Base-by-base conservation (phyloP, 2,888 invertebrate species). In the Pseudococcus longispinus region DNA sequence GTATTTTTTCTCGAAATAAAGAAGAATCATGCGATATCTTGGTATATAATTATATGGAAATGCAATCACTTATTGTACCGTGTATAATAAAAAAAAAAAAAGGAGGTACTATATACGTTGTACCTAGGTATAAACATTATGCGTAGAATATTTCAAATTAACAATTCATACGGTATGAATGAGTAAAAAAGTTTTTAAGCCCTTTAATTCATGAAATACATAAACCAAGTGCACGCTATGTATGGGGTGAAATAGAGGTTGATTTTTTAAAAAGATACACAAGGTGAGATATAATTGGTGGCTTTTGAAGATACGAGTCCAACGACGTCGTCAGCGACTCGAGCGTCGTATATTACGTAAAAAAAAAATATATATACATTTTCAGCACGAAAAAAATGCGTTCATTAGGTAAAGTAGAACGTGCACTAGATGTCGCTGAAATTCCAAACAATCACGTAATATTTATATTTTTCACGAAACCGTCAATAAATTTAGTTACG, bases 1-100 rank as follows among this genome's bases (percentile, higher is more conserved):
- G 70, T 70, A 70, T 70, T 70, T 70, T 70, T 70, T 18, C 70
- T 70, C 5, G 70, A 70, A 70, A 70, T 70, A 70, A 70, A 29
- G 70, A 70, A 70, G 70, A 70, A 70, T 70, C 70, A 70, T 70
- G 70, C 70, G 70, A 70, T 70, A 70, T 29, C 70, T 70, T 70
- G 70, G 15, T 29, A 70, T 70, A 70, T 70, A 70, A 70, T 70
- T 70, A 70, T 70, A 70, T 70, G 70, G 70, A 70, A 70, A 70
- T 70, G 70, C 70, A 70, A 70, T 70, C 70, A 70, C 70, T 70
- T 70, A 70, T 70, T 70, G 70, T 70, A 70, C 29, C 29, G 29
- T 29, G 15, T 70, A 70, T 29, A 70, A 15, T 15, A 29, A 15
- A 70, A 26, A 70, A 15, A 70, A 26, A 70, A 26, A 70, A 70